A percentile compares a stretch with the other conserved stretches of the same genome.
phyloP scores from a whole-genome alignment of 2,888 invertebrate genomes.

The Agriotes lineatus region DNA sequence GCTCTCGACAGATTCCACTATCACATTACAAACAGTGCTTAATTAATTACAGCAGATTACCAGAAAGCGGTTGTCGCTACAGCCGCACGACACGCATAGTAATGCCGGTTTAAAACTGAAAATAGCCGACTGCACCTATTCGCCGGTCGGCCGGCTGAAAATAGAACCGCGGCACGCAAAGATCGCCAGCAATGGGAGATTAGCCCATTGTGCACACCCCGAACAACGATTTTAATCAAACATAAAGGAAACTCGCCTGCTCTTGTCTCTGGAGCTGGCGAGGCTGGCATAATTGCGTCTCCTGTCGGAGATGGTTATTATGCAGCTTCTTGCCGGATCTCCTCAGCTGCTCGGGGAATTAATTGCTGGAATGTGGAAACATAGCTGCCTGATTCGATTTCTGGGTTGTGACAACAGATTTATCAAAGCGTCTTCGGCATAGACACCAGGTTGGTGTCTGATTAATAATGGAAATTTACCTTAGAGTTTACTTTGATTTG shows the following conservation, averaged over 20 bases:
- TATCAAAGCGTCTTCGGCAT: no score
- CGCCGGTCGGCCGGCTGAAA: not conserved
- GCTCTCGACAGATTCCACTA: constrained; percentile 11
- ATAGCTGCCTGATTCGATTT: no score
- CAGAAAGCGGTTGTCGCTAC: constrained; percentile 10
- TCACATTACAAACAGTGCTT: constrained; percentile 13
- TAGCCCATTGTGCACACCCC: not conserved
- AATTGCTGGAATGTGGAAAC: no score
- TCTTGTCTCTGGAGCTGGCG: no score
- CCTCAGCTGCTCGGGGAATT: no score
- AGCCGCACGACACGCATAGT: constrained; percentile 6
- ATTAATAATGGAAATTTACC: no score
- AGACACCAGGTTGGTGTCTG: no score
- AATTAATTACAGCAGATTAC: constrained; percentile 19
- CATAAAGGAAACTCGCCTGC: not conserved
- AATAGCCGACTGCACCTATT: not conserved
- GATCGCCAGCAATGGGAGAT: not conserved
- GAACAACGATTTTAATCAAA: not conserved
- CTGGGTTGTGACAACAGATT: no score
- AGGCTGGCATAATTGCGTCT: no score
- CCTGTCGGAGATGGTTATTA: no score
- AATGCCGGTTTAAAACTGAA: not conserved
- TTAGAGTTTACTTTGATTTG: no score
- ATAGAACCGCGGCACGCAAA: not conserved
- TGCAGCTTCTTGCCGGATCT: not conserved